Conservation (phyloP, 1,140 invertebrate species). For the Hyles vespertilio region DNA sequence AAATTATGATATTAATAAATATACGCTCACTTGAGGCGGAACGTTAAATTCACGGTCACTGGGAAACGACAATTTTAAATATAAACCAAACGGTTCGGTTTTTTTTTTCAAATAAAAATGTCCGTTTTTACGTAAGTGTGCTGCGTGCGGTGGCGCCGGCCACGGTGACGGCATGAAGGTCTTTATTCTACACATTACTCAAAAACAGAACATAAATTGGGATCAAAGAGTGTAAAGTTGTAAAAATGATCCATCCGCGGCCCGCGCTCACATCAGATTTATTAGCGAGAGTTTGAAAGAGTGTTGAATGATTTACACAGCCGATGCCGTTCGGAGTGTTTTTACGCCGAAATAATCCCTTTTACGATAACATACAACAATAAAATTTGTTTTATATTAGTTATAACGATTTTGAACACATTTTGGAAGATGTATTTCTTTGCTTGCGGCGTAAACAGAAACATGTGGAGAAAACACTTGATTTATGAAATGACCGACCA, state of each 20-base stretch:
- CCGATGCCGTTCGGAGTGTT: neutral
- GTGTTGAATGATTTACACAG: slow-evolving; percentile 6
- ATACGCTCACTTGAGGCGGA: neutral
- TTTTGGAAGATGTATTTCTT: neutral
- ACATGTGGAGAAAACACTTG: too few relatives aligned
- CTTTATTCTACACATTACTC: slow-evolving; percentile 1
- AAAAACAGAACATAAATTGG: neutral
- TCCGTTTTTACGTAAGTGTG: slow-evolving; percentile 3
- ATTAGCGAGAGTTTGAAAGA: neutral
- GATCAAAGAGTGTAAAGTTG: slow-evolving; percentile 6
- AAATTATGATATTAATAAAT: slow-evolving; percentile 1
- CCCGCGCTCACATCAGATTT: neutral
- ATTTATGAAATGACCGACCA: too few relatives aligned
- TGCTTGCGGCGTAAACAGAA: too few relatives aligned
- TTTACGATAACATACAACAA: neutral
- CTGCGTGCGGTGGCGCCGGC: neutral
- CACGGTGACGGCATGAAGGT: neutral
- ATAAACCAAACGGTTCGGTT: slow-evolving; percentile 2
- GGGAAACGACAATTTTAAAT: slow-evolving; percentile 13
- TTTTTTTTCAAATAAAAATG: slow-evolving; percentile 9
- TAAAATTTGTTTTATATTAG: too few relatives aligned
- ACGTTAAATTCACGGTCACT: slow-evolving; percentile 9
- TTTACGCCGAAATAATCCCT: neutral
- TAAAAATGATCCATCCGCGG: slow-evolving; percentile 5
- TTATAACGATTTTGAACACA: neutral